These are phyloP conservation scores for Amblyjoppa fuscipennis DNA, from an alignment of 2,888 invertebrate species.

Conservation along the genomic window DNA sequence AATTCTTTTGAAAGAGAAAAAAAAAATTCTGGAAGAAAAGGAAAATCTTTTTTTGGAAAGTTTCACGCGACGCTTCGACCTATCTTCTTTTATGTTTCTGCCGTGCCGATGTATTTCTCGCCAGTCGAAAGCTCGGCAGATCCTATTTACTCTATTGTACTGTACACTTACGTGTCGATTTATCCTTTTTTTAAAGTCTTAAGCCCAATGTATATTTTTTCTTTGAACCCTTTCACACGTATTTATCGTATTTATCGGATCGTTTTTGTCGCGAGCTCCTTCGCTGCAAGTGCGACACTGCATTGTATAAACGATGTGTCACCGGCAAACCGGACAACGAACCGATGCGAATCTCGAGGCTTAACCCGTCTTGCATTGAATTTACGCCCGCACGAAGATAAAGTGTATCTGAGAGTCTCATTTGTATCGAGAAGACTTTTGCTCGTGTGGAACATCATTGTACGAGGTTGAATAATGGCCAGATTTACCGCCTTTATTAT, in stretches of 20 bases:
- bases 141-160: too few species aligned
- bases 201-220: background rate
- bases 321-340: constrained; percentile 45
- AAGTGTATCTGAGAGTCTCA: constrained; percentile 44
- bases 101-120: too few species aligned
- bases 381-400: constrained; percentile 28
- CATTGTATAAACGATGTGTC: background rate
- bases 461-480: constrained; percentile 10
- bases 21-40: too few species aligned
- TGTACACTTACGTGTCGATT: too few species aligned
- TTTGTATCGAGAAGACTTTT: constrained; percentile 16
- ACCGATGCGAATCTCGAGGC: constrained; percentile 51
- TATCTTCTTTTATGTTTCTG: too few species aligned
- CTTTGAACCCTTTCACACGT: constrained; percentile 38
- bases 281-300: background rate
- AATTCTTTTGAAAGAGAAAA: too few species aligned
- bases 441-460: constrained; percentile 39
- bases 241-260: background rate
- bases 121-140: too few species aligned
- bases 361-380: constrained; percentile 32
- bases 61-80: too few species aligned
- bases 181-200: too few species aligned
- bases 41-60: too few species aligned
- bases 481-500: background rate
- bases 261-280: background rate